phyloP scores from a whole-genome alignment of 1,140 invertebrate genomes.

The Palaemon carinicauda region DNA sequence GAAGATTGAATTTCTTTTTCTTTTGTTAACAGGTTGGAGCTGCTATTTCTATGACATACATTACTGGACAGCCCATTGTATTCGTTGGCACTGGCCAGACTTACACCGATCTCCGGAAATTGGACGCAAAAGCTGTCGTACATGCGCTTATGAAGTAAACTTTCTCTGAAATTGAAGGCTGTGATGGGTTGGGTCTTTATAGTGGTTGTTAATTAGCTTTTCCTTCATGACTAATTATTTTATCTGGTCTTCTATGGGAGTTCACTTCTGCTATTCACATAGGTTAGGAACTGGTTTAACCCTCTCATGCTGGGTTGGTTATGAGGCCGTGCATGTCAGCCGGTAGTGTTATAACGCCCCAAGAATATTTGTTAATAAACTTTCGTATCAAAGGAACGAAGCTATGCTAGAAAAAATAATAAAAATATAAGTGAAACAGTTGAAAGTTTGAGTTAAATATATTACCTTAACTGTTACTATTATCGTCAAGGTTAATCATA shows the following conservation, averaged over 20 bases:
- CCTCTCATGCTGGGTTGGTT: too few species aligned
- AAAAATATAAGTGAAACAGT: too few species aligned
- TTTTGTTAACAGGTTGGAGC: slow-evolving; percentile 82
- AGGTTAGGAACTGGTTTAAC: not conserved
- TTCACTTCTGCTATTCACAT: not conserved
- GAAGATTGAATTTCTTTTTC: too few species aligned
- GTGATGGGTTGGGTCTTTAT: slow-evolving; percentile 10
- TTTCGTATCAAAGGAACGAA: too few species aligned
- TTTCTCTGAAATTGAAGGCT: not conserved
- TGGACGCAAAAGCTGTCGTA: slow-evolving; percentile 97
- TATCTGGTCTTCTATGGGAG: not conserved
- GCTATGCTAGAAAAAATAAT: too few species aligned
- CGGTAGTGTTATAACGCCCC: too few species aligned
- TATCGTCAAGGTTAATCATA: too few species aligned
- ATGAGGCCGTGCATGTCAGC: too few species aligned
- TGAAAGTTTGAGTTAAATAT: too few species aligned
- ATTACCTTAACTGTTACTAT: too few species aligned
- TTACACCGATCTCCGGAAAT: slow-evolving; percentile 95
- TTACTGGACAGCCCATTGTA: slow-evolving; percentile 98
- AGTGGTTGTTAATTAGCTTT: not conserved
- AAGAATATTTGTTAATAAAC: too few species aligned
- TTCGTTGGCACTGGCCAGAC: slow-evolving; percentile 99
- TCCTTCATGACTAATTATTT: not conserved
- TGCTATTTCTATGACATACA: slow-evolving; percentile 99
- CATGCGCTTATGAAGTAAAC: slow-evolving; percentile 91